Conservation (phyloP, 2,113 vertebrate genomes). For the Spea multiplicata region DNA sequence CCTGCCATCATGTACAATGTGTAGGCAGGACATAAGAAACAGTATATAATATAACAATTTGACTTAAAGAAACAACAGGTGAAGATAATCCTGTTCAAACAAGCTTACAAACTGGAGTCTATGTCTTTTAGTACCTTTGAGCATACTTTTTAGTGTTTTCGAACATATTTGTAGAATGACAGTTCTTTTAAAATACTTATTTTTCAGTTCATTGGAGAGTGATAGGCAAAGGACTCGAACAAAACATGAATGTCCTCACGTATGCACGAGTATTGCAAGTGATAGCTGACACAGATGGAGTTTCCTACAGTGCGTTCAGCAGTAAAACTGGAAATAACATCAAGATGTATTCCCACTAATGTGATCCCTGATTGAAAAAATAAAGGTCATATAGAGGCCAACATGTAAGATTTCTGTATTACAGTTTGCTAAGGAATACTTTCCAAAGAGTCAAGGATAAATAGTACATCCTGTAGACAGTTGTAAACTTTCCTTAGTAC, state of each 20-base stretch:
- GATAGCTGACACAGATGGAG: conserved; percentile 53
- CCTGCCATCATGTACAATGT: not conserved
- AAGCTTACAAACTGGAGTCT: not conserved
- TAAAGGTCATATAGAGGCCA: conserved; percentile 38
- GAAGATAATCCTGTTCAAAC: no score
- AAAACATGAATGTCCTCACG: conserved; percentile 59
- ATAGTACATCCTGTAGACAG: not conserved
- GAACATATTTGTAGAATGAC: conserved; percentile 20
- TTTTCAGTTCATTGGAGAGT: conserved; percentile 64
- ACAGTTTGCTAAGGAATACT: not conserved
- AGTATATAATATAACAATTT: no score
- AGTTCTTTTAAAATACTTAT: conserved; percentile 62
- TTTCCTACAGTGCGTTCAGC: conserved; percentile 33
- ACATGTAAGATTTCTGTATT: conserved; percentile 13
- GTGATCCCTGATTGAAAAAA: conserved; percentile 36
- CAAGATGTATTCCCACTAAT: conserved; percentile 51
- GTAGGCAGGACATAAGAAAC: no score
- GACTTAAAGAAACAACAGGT: no score
- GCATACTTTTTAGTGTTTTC: not conserved
- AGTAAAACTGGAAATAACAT: conserved; percentile 53
- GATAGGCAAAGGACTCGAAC: conserved; percentile 54
- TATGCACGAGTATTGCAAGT: conserved; percentile 52
- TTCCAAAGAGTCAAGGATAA: conserved; percentile 20
- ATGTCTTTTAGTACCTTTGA: not conserved
- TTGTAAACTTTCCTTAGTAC: conserved; percentile 4